Conservation (phyloP, 2,888 invertebrate species). For the Ichneumon xanthorius region DNA sequence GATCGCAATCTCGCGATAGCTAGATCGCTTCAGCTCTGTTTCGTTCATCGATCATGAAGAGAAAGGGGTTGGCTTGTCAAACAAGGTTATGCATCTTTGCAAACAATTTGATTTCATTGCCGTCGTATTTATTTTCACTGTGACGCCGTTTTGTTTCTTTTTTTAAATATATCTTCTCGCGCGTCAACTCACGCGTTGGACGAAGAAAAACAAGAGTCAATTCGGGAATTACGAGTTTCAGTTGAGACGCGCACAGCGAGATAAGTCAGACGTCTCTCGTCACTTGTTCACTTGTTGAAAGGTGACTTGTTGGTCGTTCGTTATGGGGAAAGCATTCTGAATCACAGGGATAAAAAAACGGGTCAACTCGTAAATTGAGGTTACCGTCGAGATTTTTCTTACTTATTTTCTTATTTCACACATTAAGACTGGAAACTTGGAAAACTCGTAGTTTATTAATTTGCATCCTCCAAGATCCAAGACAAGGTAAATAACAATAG, state of each 20-base stretch:
- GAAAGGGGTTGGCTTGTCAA: constrained; percentile 29
- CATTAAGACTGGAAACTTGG: background rate
- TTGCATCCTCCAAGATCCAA: background rate
- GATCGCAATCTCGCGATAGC: background rate
- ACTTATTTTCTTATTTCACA: background rate
- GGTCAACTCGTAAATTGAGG: background rate
- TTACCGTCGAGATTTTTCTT: background rate
- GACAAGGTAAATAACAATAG: background rate
- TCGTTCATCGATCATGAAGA: background rate
- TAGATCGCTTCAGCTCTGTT: background rate
- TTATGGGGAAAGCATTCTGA: constrained; percentile 7
- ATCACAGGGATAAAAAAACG: background rate
- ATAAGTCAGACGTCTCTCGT: background rate
- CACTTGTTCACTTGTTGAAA: constrained; percentile 5
- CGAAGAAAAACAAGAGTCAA: background rate
- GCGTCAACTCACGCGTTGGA: background rate
- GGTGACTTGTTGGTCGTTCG: background rate
- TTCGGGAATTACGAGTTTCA: background rate
- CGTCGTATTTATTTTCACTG: background rate
- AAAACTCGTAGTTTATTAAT: background rate
- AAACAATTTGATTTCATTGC: background rate
- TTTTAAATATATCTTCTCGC: background rate
- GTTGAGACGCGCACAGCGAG: background rate
- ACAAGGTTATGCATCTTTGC: constrained; percentile 3
- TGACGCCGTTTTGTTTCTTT: background rate